These are phyloP conservation scores for Mixornis gularis DNA, from an alignment of 2,113 vertebrate genomes.

Conservation along the genomic window DNA sequence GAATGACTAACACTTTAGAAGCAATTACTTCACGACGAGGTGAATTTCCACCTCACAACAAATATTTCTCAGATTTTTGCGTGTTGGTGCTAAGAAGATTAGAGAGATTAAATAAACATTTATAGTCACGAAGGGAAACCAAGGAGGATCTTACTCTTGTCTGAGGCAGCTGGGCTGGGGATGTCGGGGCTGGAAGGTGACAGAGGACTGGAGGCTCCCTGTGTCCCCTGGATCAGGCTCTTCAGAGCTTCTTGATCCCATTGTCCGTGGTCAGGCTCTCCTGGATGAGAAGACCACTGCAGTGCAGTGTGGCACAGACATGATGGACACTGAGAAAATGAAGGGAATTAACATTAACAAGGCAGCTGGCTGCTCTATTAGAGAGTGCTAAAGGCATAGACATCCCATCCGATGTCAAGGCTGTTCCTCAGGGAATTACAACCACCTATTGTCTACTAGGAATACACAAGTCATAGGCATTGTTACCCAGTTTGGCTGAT, in stretches of 20 bases:
- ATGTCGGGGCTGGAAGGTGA: background rate
- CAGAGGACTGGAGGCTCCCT: accelerated
- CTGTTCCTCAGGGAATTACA: background rate
- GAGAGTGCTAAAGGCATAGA: background rate
- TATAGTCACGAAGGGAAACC: background rate
- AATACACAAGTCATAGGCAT: background rate
- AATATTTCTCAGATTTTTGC: background rate
- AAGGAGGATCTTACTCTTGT: background rate
- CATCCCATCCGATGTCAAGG: background rate
- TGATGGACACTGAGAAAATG: background rate
- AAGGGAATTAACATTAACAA: background rate
- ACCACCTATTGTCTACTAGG: background rate
- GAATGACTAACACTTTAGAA: slow-evolving; percentile 34
- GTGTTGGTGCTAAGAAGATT: background rate
- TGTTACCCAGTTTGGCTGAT: background rate
- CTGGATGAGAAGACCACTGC: no score
- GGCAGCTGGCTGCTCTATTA: background rate
- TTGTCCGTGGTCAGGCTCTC: background rate
- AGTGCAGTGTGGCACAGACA: background rate
- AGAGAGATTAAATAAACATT: background rate
- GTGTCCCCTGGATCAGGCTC: background rate
- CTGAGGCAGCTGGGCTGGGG: background rate
- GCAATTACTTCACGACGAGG: slow-evolving; percentile 40
- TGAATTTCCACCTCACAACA: slow-evolving; percentile 20
- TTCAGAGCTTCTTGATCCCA: accelerated